Evolutionary conservation across 2,888 invertebrate species (phyloP).

Genomic region (Heliconius charithonia): DNA sequence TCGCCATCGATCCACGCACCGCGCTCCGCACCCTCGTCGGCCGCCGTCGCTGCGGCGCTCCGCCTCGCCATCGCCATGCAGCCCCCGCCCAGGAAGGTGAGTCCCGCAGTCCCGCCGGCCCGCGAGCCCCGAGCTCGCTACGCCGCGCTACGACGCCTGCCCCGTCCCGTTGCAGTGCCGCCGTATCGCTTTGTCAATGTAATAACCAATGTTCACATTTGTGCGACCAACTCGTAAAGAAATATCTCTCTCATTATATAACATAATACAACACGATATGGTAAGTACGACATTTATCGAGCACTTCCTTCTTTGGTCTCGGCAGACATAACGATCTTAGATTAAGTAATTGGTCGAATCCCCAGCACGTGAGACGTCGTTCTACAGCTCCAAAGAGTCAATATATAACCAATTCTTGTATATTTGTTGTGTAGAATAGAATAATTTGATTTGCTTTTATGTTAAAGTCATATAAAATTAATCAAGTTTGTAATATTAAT

Average conservation of each 20-base stretch:
- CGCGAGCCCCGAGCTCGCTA: background rate
- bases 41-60: constrained; percentile 55
- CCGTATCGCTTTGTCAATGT: constrained; percentile 42
- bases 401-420: constrained; percentile 11
- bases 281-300: constrained; percentile 2
- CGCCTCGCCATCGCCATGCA: constrained; percentile 88
- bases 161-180: constrained; percentile 21
- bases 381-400: constrained; percentile 12
- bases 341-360: constrained; percentile 42
- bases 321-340: constrained; percentile 36
- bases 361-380: constrained; percentile 29
- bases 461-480: background rate
- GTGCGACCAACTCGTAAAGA: constrained; percentile 23
- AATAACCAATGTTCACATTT: constrained; percentile 35
- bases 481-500: background rate
- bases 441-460: background rate
- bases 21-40: constrained; percentile 46
- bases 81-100: constrained; percentile 94
- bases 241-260: constrained; percentile 34
- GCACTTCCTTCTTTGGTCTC: constrained; percentile 24
- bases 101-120: constrained; percentile 52
- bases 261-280: constrained; percentile 7
- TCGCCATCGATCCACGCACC: constrained; percentile 59
- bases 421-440: background rate
- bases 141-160: constrained; percentile 16